Evolutionary conservation across 2,888 invertebrate genomes (phyloP), one percentile per base, ranked within the genome.

Genomic region (Clepsis dumicolana): DNA sequence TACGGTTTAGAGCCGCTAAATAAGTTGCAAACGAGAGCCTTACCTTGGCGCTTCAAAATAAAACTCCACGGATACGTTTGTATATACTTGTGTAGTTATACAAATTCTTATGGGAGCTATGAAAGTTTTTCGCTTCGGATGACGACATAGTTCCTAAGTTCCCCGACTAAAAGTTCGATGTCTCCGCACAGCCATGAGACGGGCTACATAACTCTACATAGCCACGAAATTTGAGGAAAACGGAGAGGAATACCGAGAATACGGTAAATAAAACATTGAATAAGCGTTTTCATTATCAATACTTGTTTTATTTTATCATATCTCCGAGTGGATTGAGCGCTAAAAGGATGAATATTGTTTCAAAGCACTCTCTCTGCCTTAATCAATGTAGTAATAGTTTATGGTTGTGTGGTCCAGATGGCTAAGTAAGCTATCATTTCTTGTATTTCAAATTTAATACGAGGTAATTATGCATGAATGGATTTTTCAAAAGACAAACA

Each of bases 211-310:
- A 41, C 52, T 61, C 60, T 57, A 57, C 52, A 50, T 64, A 52
- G 18, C 52, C 21, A 73, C 53, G 35, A 75, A 74, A 81, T 81
- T 81, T 75, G 79, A 85, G 74, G 74, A 83, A 84, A 84, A 84
- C 80, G 74, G 74, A 74, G 68, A 64, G 71, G 75, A 64, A 71
- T 79, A 77, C 74, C 70, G 67, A 69, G 73, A 75, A 77, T 72
- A 71, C 70, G 68, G 71, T 61, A 62, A 72, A 75, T 62, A 73
- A 54, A 68, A 59, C 71, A 77, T 85, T 80, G 78, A 78, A 78
- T 77, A 77, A 83, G 75, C 75, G 74, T 74, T 65, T 35, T 29
- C 12, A 21, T 72, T 68, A 66, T 72, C 71, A 74, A 38, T 57
- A 59, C 5, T 29, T 44, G 27, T 29, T 63, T 57, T 62, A 48